Conservation (phyloP, 2,113 vertebrate species). For the Jaculus jaculus region DNA sequence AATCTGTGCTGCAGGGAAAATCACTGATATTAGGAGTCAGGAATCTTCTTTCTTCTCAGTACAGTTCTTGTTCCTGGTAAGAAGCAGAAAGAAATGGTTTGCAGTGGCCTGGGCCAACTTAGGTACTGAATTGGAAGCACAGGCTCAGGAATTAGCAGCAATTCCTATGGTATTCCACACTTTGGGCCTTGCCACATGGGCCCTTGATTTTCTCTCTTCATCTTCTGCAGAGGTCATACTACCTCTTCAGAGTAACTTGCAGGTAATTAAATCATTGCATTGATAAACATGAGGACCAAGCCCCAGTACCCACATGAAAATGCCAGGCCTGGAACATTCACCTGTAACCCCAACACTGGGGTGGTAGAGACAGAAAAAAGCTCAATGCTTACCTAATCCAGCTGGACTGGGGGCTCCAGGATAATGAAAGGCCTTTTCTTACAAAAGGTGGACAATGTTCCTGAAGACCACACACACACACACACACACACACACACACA, state of each 20-base stretch:
- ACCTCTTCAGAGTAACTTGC: background rate
- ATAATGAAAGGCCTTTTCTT: too few relatives aligned
- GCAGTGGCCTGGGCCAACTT: background rate
- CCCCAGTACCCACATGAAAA: too few relatives aligned
- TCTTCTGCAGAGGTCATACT: background rate
- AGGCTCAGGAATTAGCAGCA: background rate
- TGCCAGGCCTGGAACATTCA: too few relatives aligned
- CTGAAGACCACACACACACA: too few relatives aligned
- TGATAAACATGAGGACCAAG: too few relatives aligned
- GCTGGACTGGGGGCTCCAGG: too few relatives aligned
- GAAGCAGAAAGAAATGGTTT: slow-evolving; percentile 38
- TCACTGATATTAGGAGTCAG: background rate
- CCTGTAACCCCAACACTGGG: too few relatives aligned
- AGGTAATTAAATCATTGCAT: too few relatives aligned
- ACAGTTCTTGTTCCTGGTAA: background rate
- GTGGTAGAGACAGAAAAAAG: too few relatives aligned
- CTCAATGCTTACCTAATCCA: too few relatives aligned
- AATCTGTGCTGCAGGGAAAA: slow-evolving; percentile 21
- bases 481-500: too few relatives aligned
- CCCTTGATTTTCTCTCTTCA: background rate
- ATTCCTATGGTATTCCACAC: background rate
- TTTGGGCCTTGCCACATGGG: background rate
- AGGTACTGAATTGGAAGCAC: background rate
- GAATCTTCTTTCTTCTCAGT: background rate
- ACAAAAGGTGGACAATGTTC: too few relatives aligned